These are phyloP conservation scores for Trissolcus japonicus DNA, from an alignment of 2,888 invertebrate species.

Conservation along the genomic window DNA sequence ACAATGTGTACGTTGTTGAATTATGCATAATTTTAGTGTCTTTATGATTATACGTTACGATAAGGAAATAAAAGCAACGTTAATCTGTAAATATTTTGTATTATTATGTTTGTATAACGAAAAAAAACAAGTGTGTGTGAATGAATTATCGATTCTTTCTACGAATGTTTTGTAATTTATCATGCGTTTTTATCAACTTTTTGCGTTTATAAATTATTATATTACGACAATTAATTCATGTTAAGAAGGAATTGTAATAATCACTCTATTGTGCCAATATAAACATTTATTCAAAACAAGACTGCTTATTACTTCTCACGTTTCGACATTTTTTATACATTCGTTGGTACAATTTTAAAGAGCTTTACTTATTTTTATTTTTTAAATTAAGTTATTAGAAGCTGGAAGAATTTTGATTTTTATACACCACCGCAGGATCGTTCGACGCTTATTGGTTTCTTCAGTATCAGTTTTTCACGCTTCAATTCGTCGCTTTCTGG, in stretches of 20 bases:
- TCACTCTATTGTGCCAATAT: slow-evolving; percentile 47
- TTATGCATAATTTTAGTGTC: slow-evolving; percentile 29
- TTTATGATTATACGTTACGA: slow-evolving; percentile 8
- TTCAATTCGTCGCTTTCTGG: slow-evolving; percentile 89
- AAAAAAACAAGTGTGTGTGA: slow-evolving; percentile 9
- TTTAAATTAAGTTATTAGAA: neutral
- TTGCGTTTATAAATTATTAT: slow-evolving; percentile 37
- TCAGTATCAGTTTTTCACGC: slow-evolving; percentile 85
- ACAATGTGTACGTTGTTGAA: slow-evolving; percentile 17
- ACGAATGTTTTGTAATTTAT: slow-evolving; percentile 47
- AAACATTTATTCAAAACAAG: slow-evolving; percentile 33
- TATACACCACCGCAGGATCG: slow-evolving; percentile 97
- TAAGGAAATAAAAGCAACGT: slow-evolving; percentile 17
- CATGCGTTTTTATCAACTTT: slow-evolving; percentile 30
- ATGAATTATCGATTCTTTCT: slow-evolving; percentile 34
- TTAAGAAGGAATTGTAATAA: slow-evolving; percentile 47
- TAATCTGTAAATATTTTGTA: slow-evolving; percentile 42
- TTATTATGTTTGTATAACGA: slow-evolving; percentile 36
- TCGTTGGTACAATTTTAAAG: neutral
- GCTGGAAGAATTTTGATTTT: slow-evolving; percentile 59
- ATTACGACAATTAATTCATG: slow-evolving; percentile 26
- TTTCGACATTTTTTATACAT: neutral
- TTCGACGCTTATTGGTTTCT: slow-evolving; percentile 89
- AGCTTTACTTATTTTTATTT: too few relatives aligned
- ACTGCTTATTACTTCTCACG: neutral